Conservation (phyloP, 2,888 invertebrate species). For the Tipula helvola region DNA sequence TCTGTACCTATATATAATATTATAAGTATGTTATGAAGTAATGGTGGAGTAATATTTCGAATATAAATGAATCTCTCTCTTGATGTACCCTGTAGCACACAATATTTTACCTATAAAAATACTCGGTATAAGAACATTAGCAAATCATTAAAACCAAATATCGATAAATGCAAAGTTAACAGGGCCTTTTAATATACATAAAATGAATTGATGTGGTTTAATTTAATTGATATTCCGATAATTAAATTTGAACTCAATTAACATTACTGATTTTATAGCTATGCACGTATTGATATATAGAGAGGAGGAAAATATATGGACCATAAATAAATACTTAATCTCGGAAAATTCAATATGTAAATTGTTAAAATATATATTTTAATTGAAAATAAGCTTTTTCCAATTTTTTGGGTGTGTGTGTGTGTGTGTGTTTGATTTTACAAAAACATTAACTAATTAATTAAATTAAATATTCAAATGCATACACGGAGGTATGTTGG, state of each 20-base stretch:
- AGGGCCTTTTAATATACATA: neutral
- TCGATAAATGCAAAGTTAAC: neutral
- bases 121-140: no score
- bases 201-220: neutral
- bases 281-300: neutral
- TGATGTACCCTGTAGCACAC: neutral
- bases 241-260: neutral
- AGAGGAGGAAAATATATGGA: neutral
- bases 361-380: neutral
- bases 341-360: neutral
- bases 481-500: neutral
- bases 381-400: neutral
- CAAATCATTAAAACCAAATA: neutral
- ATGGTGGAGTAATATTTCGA: neutral
- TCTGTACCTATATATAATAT: neutral
- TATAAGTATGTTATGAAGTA: no score
- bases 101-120: neutral
- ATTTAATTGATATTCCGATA: neutral
- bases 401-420: no score
- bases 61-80: neutral
- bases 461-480: neutral
- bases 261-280: neutral
- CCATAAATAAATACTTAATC: neutral
- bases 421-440: neutral
- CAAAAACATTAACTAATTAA: neutral